Conservation (phyloP, 1,140 invertebrate species). For the Ephestia elutella region DNA sequence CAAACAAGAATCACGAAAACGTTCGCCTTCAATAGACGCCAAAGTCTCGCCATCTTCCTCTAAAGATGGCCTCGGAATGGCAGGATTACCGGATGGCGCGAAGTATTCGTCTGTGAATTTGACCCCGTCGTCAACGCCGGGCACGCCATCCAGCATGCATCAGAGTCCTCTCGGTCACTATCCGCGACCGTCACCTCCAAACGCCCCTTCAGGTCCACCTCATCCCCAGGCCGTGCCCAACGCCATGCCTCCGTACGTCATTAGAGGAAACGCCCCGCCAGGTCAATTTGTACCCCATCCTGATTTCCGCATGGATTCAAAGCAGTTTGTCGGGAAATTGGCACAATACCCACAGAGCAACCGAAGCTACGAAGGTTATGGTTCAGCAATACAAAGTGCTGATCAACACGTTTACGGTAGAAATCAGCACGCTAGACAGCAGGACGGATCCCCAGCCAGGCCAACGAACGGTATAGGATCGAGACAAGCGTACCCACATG, state of each 20-base stretch:
- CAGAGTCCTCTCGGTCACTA: conserved; percentile 75
- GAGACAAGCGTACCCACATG: conserved; percentile 63
- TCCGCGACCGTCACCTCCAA: conserved; percentile 77
- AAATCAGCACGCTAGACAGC: conserved; percentile 45
- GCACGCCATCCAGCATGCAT: conserved; percentile 77
- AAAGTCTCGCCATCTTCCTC: conserved; percentile 72
- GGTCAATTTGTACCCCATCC: conserved; percentile 65
- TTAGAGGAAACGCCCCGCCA: conserved; percentile 67
- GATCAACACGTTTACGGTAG: conserved; percentile 56
- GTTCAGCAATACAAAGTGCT: conserved; percentile 35
- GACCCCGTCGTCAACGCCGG: conserved; percentile 79
- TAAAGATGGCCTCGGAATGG: conserved; percentile 67
- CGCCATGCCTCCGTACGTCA: conserved; percentile 74
- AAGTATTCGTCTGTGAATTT: conserved; percentile 77
- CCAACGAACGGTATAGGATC: conserved; percentile 46
- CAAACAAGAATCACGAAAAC: conserved; percentile 79
- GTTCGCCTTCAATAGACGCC: conserved; percentile 76
- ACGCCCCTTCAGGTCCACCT: conserved; percentile 74
- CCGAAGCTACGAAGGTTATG: conserved; percentile 57
- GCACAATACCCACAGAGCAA: conserved; percentile 65
- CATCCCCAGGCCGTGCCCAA: conserved; percentile 75
- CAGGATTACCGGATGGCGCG: conserved; percentile 48
- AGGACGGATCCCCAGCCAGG: conserved; percentile 50
- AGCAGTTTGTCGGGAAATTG: conserved; percentile 67
- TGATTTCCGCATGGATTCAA: conserved; percentile 66